Percentiles rank a stretch among this genome's conserved stretches.
phyloP scores from a whole-genome alignment of 92 coral and sea anemone species.

The Chrysogorgia sp. region DNA sequence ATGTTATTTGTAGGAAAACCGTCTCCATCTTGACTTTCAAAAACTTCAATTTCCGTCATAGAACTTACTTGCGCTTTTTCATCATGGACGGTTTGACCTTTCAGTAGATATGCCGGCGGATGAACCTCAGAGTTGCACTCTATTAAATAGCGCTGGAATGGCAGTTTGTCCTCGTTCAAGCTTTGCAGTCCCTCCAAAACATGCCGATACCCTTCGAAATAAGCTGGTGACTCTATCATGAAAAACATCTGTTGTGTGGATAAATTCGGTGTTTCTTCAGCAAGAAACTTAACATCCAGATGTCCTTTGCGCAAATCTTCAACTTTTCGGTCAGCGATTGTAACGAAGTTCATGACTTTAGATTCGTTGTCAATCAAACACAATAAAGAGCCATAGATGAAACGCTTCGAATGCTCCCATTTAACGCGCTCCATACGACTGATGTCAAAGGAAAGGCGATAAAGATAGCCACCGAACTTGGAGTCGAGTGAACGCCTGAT shows the following conservation, averaged over 20 bases:
- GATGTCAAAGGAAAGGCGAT: conserved; percentile 62
- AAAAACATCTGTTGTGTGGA: conserved; percentile 40
- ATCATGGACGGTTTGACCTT: neutral
- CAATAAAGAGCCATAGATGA: conserved; percentile 75
- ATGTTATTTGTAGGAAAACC: neutral
- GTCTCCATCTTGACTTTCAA: neutral
- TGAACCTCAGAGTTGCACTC: conserved; percentile 63
- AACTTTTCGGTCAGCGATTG: conserved; percentile 67
- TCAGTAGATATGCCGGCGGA: conserved; percentile 67
- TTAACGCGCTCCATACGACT: conserved; percentile 51
- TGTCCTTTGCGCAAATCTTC: conserved; percentile 55
- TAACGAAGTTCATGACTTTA: conserved; percentile 70
- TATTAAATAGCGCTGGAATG: conserved; percentile 73
- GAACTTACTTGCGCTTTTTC: neutral
- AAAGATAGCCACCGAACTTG: conserved; percentile 55
- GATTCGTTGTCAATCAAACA: conserved; percentile 64
- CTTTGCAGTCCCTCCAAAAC: conserved; percentile 72
- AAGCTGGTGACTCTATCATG: conserved; percentile 79
- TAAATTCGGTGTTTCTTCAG: conserved; percentile 43
- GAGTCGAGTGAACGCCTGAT: conserved; percentile 54
- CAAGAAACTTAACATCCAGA: conserved; percentile 61
- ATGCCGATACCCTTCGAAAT: conserved; percentile 76
- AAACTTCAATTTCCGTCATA: neutral
- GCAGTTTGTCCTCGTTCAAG: conserved; percentile 60
- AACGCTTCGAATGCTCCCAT: conserved; percentile 72